phyloP scores from a whole-genome alignment of 2,888 invertebrate species.

The Amphipoea oculea region DNA sequence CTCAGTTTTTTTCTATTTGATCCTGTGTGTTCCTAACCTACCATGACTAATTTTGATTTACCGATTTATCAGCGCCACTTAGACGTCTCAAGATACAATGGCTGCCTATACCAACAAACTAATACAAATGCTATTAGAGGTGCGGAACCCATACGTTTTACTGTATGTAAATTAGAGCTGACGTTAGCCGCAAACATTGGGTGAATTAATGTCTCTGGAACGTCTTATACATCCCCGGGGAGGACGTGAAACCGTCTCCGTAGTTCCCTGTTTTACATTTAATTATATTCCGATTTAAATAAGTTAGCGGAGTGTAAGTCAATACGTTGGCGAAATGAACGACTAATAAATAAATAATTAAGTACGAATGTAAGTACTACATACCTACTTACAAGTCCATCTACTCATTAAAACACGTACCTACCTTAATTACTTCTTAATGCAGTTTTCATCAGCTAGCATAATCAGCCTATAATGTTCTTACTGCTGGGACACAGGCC shows the following conservation, averaged over 20 bases:
- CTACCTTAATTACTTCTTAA: background rate
- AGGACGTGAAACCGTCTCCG: constrained; percentile 60
- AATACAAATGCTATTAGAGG: constrained; percentile 76
- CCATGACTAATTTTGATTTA: background rate
- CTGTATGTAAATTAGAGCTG: constrained; percentile 83
- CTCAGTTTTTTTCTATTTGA: background rate
- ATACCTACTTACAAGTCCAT: background rate
- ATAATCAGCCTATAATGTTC: too few species aligned
- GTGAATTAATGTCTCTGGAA: constrained; percentile 80
- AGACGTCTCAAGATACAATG: constrained; percentile 8
- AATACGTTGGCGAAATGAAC: constrained; percentile 27
- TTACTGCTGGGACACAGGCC: too few species aligned
- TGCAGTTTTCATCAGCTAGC: too few species aligned
- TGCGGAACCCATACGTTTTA: constrained; percentile 75
- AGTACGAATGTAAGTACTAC: background rate
- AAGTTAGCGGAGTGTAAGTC: constrained; percentile 32
- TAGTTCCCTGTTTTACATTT: constrained; percentile 61
- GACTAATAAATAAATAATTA: background rate
- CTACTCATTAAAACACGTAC: background rate
- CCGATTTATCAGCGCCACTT: background rate
- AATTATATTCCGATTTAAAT: constrained; percentile 57
- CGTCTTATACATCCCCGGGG: constrained; percentile 72
- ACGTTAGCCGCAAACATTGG: constrained; percentile 83
- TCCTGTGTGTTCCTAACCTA: background rate
- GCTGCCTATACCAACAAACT: constrained; percentile 62